Conservation (phyloP, 2,888 invertebrate species). For the Carpatolechia fugitivella region DNA sequence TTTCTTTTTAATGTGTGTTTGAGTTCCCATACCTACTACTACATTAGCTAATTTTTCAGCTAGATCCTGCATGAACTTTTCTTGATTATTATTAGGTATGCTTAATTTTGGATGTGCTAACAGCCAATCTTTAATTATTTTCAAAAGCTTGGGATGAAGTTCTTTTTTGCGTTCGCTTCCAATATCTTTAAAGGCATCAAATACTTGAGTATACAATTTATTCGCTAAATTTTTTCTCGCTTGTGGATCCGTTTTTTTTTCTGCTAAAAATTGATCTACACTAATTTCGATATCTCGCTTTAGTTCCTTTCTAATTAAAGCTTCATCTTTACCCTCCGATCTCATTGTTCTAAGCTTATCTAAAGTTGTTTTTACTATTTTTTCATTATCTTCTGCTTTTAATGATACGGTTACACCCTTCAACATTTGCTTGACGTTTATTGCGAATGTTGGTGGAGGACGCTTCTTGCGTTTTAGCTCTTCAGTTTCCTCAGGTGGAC, state of each 20-base stretch:
- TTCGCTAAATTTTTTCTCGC: neutral
- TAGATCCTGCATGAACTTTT: neutral
- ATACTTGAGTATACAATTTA: neutral
- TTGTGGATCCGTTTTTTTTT: neutral
- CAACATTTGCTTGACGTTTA: neutral
- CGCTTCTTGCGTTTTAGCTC: neutral
- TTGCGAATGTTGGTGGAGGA: neutral
- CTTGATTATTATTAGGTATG: neutral
- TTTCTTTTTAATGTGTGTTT: neutral
- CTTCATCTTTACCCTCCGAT: neutral
- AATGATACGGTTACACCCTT: neutral
- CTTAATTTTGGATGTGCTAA: slow-evolving; percentile 19
- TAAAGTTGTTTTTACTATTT: neutral
- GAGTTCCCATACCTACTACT: neutral
- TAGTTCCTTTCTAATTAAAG: neutral
- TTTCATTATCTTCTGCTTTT: neutral
- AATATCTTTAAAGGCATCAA: neutral
- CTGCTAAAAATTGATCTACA: neutral
- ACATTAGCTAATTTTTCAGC: neutral
- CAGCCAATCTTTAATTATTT: slow-evolving; percentile 24
- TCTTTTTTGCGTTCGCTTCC: neutral
- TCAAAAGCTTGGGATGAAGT: slow-evolving; percentile 9
- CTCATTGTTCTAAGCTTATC: neutral
- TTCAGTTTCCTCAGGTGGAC: neutral
- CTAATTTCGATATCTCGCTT: neutral